Percentiles rank a stretch among this genome's conserved stretches.
Evolutionary conservation across 2,888 invertebrate genomes (phyloP).

Genomic region (Sphecodes monilicornis): DNA sequence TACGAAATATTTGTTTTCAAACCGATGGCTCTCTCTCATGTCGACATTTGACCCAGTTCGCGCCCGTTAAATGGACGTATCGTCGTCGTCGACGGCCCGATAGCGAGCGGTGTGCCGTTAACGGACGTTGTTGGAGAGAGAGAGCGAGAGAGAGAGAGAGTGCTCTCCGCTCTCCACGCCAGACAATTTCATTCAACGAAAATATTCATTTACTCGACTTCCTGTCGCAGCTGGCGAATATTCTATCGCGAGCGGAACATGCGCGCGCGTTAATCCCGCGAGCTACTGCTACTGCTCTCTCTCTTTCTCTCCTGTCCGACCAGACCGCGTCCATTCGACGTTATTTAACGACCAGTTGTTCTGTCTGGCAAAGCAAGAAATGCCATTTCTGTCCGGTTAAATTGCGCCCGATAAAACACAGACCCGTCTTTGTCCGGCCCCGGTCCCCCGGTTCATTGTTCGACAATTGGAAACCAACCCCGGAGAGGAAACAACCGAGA

Average conservation of each 20-base stretch:
- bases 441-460: conserved; percentile 27
- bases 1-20: conserved; percentile 26
- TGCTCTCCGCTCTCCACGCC: conserved; percentile 16
- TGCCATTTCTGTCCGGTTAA: conserved; percentile 31
- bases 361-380: conserved; percentile 19
- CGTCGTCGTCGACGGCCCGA: not conserved
- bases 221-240: conserved; percentile 62
- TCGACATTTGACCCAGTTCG: conserved; percentile 29
- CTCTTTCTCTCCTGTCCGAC: conserved; percentile 6
- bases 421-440: not conserved
- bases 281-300: not conserved
- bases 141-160: not conserved
- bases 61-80: not conserved
- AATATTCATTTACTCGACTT: conserved; percentile 58
- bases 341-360: conserved; percentile 44
- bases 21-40: not conserved
- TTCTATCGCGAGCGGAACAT: conserved; percentile 43
- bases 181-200: conserved; percentile 61
- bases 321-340: conserved; percentile 15
- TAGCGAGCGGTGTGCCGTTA: not conserved
- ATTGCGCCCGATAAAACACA: conserved; percentile 5
- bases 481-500: conserved; percentile 32
- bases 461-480: conserved; percentile 34
- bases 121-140: conserved; percentile 11
- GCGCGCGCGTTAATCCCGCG: conserved; percentile 54